Evolutionary conservation across 2,888 invertebrate species (phyloP).

Genomic region (Odontothrips loti): DNA sequence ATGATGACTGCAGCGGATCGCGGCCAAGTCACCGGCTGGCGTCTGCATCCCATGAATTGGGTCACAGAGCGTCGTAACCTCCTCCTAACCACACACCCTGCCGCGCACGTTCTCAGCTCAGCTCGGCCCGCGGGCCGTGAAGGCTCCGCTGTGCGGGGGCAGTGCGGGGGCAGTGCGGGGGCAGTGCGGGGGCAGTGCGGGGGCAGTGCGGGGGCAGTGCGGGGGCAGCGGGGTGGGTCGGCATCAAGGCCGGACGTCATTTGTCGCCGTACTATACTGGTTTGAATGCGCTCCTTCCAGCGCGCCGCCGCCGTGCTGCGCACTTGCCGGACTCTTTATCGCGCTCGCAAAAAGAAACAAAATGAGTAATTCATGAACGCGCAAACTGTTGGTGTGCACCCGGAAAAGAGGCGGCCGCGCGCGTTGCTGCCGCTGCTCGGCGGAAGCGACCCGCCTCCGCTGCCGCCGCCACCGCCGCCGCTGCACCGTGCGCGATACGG

Average conservation of each 20-base stretch:
- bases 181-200: background rate
- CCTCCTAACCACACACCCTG: no score
- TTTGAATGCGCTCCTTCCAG: background rate
- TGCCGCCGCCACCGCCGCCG: background rate
- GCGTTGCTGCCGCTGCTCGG: background rate
- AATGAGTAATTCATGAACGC: conserved; percentile 19
- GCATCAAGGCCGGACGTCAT: background rate
- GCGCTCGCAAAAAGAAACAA: background rate
- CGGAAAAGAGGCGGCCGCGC: background rate
- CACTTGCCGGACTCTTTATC: background rate
- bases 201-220: background rate
- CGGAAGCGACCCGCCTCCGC: background rate
- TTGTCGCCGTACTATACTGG: background rate
- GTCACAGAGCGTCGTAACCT: no score
- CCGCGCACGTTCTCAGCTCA: no score
- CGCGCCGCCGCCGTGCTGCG: background rate
- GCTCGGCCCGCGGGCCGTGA: background rate
- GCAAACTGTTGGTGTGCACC: background rate
- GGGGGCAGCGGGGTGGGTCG: background rate
- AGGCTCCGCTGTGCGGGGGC: background rate
- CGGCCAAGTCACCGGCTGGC: no score
- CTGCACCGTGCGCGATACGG: background rate
- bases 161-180: background rate
- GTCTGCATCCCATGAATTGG: no score
- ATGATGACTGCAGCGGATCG: no score